These are phyloP conservation scores for Manis crassicaudata DNA, from an alignment of 2,797 vertebrate genomes.

Conservation along the genomic window DNA sequence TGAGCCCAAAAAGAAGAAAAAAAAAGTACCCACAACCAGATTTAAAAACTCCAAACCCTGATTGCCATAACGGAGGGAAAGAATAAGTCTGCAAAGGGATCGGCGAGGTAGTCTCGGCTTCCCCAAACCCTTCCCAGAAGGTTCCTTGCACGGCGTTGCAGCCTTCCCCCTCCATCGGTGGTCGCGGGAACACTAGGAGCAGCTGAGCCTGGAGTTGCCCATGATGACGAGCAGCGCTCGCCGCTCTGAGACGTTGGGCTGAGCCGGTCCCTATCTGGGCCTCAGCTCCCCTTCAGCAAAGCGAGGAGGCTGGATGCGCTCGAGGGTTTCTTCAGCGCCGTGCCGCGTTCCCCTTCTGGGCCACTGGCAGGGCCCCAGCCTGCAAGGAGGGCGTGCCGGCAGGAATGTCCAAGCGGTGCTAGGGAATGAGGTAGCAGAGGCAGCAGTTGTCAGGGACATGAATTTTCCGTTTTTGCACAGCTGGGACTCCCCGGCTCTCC, in stretches of 20 bases:
- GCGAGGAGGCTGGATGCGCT: background rate
- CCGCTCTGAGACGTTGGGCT: background rate
- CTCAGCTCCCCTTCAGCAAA: background rate
- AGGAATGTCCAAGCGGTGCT: background rate
- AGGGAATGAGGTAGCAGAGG: background rate
- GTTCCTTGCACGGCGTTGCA: background rate
- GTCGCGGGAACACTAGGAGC: background rate
- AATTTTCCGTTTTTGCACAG: background rate
- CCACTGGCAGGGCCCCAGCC: background rate
- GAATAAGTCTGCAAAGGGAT: background rate
- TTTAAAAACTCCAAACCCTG: slow-evolving; percentile 46
- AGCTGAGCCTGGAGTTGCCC: background rate
- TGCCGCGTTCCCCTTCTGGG: background rate
- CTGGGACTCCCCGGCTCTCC: background rate
- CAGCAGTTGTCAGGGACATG: background rate
- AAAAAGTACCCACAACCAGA: slow-evolving; percentile 20
- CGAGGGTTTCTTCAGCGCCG: background rate
- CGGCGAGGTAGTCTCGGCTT: accelerated
- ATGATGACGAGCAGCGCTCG: background rate
- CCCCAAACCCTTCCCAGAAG: background rate
- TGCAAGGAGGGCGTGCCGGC: background rate
- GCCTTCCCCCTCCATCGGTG: background rate
- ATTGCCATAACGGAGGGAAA: background rate
- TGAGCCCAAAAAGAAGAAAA: background rate
- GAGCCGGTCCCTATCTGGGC: background rate